Percentiles rank a stretch among this genome's conserved stretches.
These are phyloP conservation scores for Machimus atricapillus DNA, from an alignment of 2,888 invertebrate genomes.

Conservation along the genomic window DNA sequence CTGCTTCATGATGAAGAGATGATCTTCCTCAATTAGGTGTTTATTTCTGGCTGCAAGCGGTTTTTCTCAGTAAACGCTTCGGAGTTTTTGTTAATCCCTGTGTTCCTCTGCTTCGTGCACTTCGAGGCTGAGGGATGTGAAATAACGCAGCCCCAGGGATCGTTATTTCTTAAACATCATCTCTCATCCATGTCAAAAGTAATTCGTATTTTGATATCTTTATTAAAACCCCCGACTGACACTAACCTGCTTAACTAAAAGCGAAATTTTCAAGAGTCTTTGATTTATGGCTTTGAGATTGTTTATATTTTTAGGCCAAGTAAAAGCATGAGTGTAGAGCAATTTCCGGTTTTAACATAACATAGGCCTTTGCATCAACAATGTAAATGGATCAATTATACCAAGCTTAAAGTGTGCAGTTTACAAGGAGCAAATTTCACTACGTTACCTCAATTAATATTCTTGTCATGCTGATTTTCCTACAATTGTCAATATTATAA, in stretches of 20 bases:
- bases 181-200: conserved; percentile 30
- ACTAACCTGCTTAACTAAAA: not conserved
- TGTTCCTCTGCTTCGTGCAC: conserved; percentile 3
- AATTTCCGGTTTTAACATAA: not conserved
- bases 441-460: no score
- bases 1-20: conserved; percentile 37
- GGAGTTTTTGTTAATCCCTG: conserved; percentile 7
- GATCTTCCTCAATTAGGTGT: conserved; percentile 41
- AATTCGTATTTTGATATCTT: conserved; percentile 33
- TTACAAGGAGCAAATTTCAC: no score
- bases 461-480: no score
- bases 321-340: not conserved
- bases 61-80: not conserved
- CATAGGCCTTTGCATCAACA: not conserved
- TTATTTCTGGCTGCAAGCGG: conserved; percentile 20
- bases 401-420: not conserved
- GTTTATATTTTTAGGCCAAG: not conserved
- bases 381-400: not conserved
- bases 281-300: conserved; percentile 23
- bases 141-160: not conserved
- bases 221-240: conserved; percentile 5
- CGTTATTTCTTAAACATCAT: conserved; percentile 4
- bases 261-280: not conserved
- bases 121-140: not conserved
- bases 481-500: no score